Base-by-base conservation (phyloP, 2,113 vertebrate genomes). In the Elephas maximus region DNA sequence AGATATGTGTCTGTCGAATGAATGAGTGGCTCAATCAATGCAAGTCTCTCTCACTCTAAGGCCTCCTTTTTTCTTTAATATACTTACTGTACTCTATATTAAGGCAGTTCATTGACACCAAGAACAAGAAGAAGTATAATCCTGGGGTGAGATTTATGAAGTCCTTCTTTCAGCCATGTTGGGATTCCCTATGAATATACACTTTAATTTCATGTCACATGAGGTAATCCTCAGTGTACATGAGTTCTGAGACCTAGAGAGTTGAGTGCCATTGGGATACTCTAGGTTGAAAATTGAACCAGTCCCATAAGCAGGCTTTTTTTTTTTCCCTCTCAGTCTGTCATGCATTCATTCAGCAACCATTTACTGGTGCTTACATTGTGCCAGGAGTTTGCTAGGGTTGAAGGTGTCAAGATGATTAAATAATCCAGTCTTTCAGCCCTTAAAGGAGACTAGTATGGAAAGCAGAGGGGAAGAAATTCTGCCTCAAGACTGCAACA, bases 331-430 rank as follows among this genome's bases (percentile, higher is more conserved):
- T 83, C 15, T 78, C 37, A 67, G 14, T 83, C 45, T 82, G 85
- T 87, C 37, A 57, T 41, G 24, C 74, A 57, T 60, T 93, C 28
- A 94, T 74, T 91, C 45, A 63, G 30, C 26, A 91, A 84, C 84
- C 60, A 82, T 94, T 79, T 93, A 30, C 8, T 74, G 28, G 11
- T 76, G 45, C 21, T 60, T 77, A 21, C 28, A 21, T 62, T 45
- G 48, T 88, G 7, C 71, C 37, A 73, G 77, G 62, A 71, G 62
- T 93, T 88, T 86, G 5, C 26, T 33, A 67, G 26, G 26, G 60
- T 7, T 48, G 9, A 41, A 88, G 81, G 62, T n/a, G 30, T 78
- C 44, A 84, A 37, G 21, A 83, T 73, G 24, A 48, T 7, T 33
- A 23, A 9, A 30, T 51, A 77, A 20, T 69, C 15, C 10, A 83